Base-by-base conservation (phyloP, 2,113 vertebrate genomes). In the Macrotis lagotis region DNA sequence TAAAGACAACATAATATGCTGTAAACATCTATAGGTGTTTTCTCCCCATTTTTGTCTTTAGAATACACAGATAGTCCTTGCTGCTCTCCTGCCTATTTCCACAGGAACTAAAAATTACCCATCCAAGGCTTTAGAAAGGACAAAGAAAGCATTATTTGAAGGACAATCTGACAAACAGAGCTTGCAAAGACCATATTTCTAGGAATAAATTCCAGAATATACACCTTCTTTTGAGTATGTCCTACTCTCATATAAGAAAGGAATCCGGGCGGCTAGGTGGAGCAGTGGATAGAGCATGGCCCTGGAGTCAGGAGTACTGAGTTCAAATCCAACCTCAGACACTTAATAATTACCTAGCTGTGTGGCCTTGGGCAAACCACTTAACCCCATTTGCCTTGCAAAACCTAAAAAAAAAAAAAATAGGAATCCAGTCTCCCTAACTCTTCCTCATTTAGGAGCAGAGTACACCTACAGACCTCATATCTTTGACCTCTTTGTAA, bases 1-100 rank as follows among this genome's bases (percentile, higher is more conserved):
- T 91, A 93, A 92, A 94, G 55, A 95, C 95, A 95, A 92, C 92
- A 89, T 19, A 95, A 89, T 92, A 88, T 89, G 95, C 89, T 95
- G 95, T 96, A 96, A 96, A 93, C 94, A 95, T 92, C 26, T 90
- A 28, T n/a, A 89, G 92, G 88, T 93, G 25, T 92, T 90, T 66
- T 66, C 44, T 88, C 74, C 93, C 89, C 93, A 31, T 96, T 95
- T 90, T 92, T 47, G 51, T 51, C 55, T 96, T 95, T 92, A 50
- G 59, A 96, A 51, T 83, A 83, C 22, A 59, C 51, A 88, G 52
- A 74, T 7, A 90, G 49, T 93, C 91, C 90, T 50, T 50, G 14
- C 89, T 50, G 88, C 92, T 95, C 44, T 92, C 89, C 59, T 51
- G 8, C 16, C 31, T 92, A 25, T 93, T 50, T 50, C 90, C 91